Evolutionary conservation across 2,797 vertebrate genomes (phyloP).

Genomic region (Acipenser transmontanus): DNA sequence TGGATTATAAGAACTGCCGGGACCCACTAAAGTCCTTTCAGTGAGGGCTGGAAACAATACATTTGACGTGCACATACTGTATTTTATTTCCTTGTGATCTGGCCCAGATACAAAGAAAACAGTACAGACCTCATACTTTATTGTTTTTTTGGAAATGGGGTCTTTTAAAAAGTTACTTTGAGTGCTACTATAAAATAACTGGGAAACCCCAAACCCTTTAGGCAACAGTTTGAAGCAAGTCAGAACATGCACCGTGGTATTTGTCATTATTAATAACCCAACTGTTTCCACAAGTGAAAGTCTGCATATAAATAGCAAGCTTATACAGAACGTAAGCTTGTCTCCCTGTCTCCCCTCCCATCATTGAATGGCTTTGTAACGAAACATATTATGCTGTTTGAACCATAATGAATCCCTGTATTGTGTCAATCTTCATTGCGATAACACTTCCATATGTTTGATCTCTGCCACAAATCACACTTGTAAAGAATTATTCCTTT

Average conservation of each 20-base stretch:
- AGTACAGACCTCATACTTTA: no score
- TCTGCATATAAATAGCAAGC: neutral
- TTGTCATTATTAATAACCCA: conserved; percentile 4
- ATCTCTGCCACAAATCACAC: no score
- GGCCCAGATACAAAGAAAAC: no score
- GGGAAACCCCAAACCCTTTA: neutral
- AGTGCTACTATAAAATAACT: conserved; percentile 1
- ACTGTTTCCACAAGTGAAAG: neutral
- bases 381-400: neutral
- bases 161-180: neutral
- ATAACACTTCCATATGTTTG: no score
- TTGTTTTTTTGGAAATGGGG: neutral
- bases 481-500: no score
- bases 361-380: neutral
- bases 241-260: neutral
- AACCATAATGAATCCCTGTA: neutral
- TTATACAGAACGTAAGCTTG: neutral
- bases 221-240: neutral
- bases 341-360: neutral
- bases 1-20: no score
- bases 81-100: no score
- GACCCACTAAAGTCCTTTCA: no score
- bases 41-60: neutral
- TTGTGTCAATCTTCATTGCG: neutral
- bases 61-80: neutral